phyloP scores from a whole-genome alignment of 2,797 vertebrate species.

The Percopsis omiscomaycus region DNA sequence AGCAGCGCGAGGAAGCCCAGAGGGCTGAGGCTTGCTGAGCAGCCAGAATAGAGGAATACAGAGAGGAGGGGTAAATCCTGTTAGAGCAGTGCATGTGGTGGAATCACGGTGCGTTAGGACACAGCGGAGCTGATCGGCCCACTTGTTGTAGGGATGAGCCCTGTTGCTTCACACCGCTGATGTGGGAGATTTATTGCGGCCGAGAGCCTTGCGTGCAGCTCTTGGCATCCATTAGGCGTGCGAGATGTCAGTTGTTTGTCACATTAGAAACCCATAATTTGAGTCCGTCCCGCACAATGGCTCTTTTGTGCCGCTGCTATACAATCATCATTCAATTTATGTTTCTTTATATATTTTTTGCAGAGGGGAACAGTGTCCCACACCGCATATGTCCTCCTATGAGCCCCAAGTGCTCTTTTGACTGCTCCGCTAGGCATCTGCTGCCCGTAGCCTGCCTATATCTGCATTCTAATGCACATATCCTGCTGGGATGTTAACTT shows the following conservation, averaged over 20 bases:
- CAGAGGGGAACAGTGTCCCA: slow-evolving; percentile 61
- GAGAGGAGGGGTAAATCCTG: slow-evolving; percentile 66
- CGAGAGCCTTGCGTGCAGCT: slow-evolving; percentile 39
- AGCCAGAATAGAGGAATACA: slow-evolving; percentile 63
- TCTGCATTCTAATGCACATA: slow-evolving; percentile 80
- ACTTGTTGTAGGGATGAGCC: slow-evolving; percentile 63
- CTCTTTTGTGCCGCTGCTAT: slow-evolving; percentile 53
- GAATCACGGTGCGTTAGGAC: slow-evolving; percentile 53
- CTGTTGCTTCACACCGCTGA: slow-evolving; percentile 21
- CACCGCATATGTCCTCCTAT: slow-evolving; percentile 73
- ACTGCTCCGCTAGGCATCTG: slow-evolving; percentile 81
- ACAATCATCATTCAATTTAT: slow-evolving; percentile 72
- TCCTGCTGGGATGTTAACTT: slow-evolving; percentile 81
- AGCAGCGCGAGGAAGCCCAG: slow-evolving; percentile 77
- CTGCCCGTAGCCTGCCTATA: slow-evolving; percentile 71
- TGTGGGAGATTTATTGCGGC: slow-evolving; percentile 52
- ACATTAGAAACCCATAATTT: slow-evolving; percentile 70
- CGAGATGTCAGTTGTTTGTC: slow-evolving; percentile 74
- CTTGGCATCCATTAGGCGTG: slow-evolving; percentile 39
- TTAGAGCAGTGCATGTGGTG: slow-evolving; percentile 59
- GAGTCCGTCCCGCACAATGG: slow-evolving; percentile 62
- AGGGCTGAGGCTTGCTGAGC: slow-evolving; percentile 78
- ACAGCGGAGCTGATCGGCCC: slow-evolving; percentile 29
- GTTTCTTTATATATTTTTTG: slow-evolving; percentile 62
- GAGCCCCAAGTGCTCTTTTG: slow-evolving; percentile 69